Percentiles rank a stretch among this genome's conserved stretches.
phyloP scores from a whole-genome alignment of 2,113 vertebrate species.

The Calyptomena viridis region DNA sequence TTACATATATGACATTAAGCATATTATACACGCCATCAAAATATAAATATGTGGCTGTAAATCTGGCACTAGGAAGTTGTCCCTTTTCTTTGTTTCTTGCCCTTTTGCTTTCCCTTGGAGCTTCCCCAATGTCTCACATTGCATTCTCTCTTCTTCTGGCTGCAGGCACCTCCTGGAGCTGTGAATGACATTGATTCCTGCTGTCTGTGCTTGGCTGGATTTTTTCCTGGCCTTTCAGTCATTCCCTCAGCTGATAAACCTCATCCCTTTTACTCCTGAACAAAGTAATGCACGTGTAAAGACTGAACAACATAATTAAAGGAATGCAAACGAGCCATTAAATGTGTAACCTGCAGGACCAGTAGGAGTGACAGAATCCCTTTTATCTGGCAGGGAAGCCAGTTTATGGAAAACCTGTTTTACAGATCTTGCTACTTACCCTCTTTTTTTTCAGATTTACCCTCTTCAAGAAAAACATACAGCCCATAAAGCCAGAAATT shows the following conservation, averaged over 20 bases:
- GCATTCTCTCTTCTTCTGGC: background rate
- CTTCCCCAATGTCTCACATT: background rate
- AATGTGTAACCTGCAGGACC: background rate
- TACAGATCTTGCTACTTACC: background rate
- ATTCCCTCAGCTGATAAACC: background rate
- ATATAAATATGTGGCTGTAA: background rate
- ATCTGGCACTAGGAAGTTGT: background rate
- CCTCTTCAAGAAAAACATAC: background rate
- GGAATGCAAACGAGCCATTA: background rate
- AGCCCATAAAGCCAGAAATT: background rate
- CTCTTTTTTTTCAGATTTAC: background rate
- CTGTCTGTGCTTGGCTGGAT: background rate
- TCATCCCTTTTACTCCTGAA: background rate
- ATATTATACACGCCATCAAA: background rate
- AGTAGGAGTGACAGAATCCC: background rate
- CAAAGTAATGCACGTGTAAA: background rate
- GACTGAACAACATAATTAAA: background rate
- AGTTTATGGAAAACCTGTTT: accelerated
- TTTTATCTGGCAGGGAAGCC: background rate
- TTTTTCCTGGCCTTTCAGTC: background rate
- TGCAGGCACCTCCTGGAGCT: background rate
- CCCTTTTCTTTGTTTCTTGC: background rate
- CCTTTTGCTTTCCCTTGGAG: background rate
- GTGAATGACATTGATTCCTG: background rate
- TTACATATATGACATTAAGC: background rate